Conservation (phyloP, 53 echinoderm and acorn worm genomes). For the Crossaster papposus region DNA sequence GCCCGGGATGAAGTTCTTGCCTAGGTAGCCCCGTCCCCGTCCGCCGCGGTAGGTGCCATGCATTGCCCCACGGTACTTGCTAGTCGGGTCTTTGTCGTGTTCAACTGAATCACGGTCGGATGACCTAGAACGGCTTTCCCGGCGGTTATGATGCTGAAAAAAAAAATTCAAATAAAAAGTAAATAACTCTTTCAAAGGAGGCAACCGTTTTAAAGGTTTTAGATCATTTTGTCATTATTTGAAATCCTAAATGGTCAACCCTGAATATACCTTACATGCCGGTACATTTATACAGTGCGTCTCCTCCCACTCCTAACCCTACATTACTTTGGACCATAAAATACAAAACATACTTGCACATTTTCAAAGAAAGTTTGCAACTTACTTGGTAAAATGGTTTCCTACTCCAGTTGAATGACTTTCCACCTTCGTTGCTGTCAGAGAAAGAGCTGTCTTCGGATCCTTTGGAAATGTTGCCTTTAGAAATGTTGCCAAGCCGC, state of each 20-base stretch:
- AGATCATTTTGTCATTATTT: too few species aligned
- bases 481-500: conserved; percentile 77
- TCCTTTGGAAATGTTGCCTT: background rate
- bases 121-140: conserved; percentile 1
- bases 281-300: too few species aligned
- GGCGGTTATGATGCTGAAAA: conserved; percentile 25
- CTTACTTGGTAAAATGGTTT: conserved; percentile 34
- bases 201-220: too few species aligned
- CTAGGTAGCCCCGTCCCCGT: conserved; percentile 31
- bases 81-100: too few species aligned
- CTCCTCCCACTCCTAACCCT: too few species aligned
- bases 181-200: background rate
- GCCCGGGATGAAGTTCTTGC: conserved; percentile 54
- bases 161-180: background rate
- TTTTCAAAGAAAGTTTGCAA: background rate
- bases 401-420: conserved; percentile 6
- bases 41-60: background rate
- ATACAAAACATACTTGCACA: too few species aligned
- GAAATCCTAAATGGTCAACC: too few species aligned
- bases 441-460: conserved; percentile 13
- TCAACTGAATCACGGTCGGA: background rate
- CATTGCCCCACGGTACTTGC: conserved; percentile 3
- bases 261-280: too few species aligned
- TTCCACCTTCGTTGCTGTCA: conserved; percentile 8
- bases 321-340: too few species aligned